These are phyloP conservation scores for Polymixis lichenea DNA, from an alignment of 2,888 invertebrate species.

Conservation along the genomic window DNA sequence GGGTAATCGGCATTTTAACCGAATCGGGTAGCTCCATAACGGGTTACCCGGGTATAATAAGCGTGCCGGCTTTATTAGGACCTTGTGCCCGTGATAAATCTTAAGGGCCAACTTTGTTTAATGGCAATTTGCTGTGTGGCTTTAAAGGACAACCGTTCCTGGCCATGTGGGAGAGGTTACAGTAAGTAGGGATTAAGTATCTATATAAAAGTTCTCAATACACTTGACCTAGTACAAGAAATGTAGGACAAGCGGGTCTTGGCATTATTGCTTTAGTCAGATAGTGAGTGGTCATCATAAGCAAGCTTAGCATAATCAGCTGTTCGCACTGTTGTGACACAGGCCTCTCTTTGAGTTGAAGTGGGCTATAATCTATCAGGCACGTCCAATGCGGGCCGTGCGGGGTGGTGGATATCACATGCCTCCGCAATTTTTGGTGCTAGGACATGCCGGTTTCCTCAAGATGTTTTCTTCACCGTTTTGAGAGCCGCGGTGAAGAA, in stretches of 20 bases:
- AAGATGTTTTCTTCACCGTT: too few relatives aligned
- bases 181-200: background rate
- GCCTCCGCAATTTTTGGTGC: too few relatives aligned
- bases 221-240: background rate
- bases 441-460: too few relatives aligned
- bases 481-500: too few relatives aligned
- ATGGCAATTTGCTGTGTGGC: constrained; percentile 23
- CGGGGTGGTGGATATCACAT: too few relatives aligned
- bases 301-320: background rate
- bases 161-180: background rate
- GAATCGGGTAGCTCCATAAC: constrained; percentile 42
- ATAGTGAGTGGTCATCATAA: background rate
- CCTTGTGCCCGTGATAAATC: constrained; percentile 37
- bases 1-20: constrained; percentile 58
- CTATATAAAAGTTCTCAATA: background rate
- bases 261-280: background rate
- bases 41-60: constrained; percentile 50
- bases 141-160: constrained; percentile 10
- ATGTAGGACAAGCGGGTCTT: background rate
- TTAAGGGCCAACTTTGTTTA: constrained; percentile 38
- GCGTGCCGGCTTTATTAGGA: constrained; percentile 46
- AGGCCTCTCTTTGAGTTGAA: too few relatives aligned
- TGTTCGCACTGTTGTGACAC: too few relatives aligned
- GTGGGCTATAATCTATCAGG: too few relatives aligned
- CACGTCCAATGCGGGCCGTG: too few relatives aligned